phyloP scores from a whole-genome alignment of 2,888 invertebrate genomes.

The Silvanus unidentatus region DNA sequence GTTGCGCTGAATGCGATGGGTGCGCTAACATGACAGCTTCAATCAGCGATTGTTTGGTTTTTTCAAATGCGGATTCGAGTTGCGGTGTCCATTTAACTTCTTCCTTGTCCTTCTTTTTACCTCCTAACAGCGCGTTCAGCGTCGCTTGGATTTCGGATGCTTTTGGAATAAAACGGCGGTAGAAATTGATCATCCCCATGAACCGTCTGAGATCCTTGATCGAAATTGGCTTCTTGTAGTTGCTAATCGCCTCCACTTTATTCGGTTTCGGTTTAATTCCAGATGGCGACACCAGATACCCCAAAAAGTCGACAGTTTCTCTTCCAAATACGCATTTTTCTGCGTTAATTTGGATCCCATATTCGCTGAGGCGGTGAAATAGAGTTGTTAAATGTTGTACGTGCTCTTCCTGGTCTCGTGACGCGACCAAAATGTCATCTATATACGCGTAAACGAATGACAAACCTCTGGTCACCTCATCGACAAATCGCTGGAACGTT shows the following conservation, averaged over 20 bases:
- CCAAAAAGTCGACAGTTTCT: slow-evolving; percentile 25
- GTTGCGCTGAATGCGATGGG: no score
- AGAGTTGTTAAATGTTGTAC: slow-evolving; percentile 19
- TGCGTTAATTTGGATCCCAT: slow-evolving; percentile 27
- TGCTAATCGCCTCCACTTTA: slow-evolving; percentile 30
- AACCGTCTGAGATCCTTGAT: slow-evolving; percentile 13
- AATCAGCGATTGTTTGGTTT: background rate
- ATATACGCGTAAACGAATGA: slow-evolving; percentile 8
- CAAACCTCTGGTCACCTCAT: slow-evolving; percentile 20
- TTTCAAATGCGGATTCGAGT: background rate
- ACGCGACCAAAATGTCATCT: slow-evolving; percentile 32
- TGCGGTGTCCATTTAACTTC: background rate
- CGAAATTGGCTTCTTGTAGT: slow-evolving; percentile 18
- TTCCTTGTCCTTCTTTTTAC: background rate
- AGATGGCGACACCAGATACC: slow-evolving; percentile 18
- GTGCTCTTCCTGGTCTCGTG: slow-evolving; percentile 19
- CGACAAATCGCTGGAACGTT: slow-evolving; percentile 40
- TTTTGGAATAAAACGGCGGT: slow-evolving; percentile 14
- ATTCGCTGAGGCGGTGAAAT: slow-evolving; percentile 21
- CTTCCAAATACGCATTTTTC: slow-evolving; percentile 32
- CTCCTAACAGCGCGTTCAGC: slow-evolving; percentile 7
- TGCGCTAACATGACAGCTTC: no score
- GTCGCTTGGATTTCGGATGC: slow-evolving; percentile 12
- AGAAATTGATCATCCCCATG: slow-evolving; percentile 20
- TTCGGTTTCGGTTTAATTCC: slow-evolving; percentile 33